Evolutionary conservation across 2,113 vertebrate genomes (phyloP).

Genomic region (Ramphastos sulfuratus): DNA sequence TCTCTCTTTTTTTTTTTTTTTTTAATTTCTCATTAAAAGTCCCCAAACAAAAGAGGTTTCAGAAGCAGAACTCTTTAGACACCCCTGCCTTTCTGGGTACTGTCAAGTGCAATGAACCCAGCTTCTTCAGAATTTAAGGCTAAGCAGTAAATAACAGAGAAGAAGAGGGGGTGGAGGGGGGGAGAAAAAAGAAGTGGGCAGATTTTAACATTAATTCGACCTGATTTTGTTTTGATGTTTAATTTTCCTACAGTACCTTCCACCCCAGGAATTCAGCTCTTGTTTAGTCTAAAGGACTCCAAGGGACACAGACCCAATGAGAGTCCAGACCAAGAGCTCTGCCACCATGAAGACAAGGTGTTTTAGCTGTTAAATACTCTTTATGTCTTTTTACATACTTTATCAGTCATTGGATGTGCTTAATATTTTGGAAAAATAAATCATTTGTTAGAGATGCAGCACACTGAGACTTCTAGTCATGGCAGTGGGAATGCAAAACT

Average conservation of each 20-base stretch:
- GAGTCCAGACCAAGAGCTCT: slow-evolving; percentile 9
- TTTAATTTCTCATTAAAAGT: neutral
- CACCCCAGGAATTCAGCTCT: slow-evolving; percentile 11
- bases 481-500: fast-evolving
- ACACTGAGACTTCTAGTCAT: neutral
- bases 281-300: slow-evolving; percentile 47
- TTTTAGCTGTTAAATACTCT: neutral
- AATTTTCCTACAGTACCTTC: slow-evolving; percentile 21
- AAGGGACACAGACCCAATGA: neutral
- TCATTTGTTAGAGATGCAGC: neutral
- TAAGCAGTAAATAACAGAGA: neutral
- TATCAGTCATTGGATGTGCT: neutral
- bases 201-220: slow-evolving; percentile 6
- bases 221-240: slow-evolving; percentile 55
- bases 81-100: neutral
- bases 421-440: neutral
- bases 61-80: neutral
- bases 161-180: neutral
- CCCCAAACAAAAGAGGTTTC: neutral
- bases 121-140: neutral
- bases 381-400: neutral
- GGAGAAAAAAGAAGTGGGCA: neutral
- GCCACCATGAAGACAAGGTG: neutral
- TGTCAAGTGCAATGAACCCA: neutral
- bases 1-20: too few species aligned